Percentiles rank a stretch among this genome's conserved stretches.
Conservation (phyloP, 2,113 vertebrate species). For the Romanogobio albipinnatus region DNA sequence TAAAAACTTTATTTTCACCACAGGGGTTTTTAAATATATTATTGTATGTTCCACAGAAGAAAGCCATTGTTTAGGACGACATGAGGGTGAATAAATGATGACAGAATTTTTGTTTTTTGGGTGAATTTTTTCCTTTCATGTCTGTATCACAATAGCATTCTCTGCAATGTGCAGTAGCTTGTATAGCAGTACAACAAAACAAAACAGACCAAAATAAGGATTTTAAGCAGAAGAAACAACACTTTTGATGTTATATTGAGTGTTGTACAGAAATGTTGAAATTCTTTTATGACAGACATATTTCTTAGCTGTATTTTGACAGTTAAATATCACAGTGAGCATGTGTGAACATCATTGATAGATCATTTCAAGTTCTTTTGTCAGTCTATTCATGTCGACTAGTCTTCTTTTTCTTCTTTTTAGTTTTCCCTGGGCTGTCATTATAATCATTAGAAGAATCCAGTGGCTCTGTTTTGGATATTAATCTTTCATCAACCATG, state of each 20-base stretch:
- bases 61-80: background rate
- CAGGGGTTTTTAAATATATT: no score
- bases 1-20: no score
- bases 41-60: background rate
- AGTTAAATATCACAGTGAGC: background rate
- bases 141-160: background rate
- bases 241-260: background rate
- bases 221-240: background rate
- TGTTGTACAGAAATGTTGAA: background rate
- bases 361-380: background rate
- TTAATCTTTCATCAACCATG: slow-evolving; percentile 42
- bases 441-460: slow-evolving; percentile 50
- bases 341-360: background rate
- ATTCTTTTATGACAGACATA: background rate
- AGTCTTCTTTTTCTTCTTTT: slow-evolving; percentile 75
- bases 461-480: slow-evolving; percentile 65
- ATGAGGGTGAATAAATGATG: background rate
- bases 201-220: background rate
- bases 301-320: background rate
- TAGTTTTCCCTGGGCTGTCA: slow-evolving; percentile 63
- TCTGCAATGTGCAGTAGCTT: background rate
- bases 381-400: slow-evolving; percentile 59
- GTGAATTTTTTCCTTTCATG: background rate
- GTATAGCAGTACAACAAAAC: background rate
- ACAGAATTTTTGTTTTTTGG: background rate